Base-by-base conservation (phyloP, 2,113 vertebrate species). In the Gymnogyps californianus region DNA sequence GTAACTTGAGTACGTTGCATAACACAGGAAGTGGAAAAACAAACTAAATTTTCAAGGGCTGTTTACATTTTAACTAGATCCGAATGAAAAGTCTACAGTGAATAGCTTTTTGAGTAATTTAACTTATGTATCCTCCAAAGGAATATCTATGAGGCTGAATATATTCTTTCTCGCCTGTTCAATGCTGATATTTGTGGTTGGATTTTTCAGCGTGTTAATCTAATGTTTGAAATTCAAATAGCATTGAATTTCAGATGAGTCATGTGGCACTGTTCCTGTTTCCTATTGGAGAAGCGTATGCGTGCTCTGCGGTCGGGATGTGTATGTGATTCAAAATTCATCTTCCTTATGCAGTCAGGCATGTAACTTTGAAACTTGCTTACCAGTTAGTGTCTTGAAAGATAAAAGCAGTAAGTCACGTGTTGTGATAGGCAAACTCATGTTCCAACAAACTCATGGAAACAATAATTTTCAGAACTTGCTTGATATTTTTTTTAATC, bases 21-120 rank as follows among this genome's bases (percentile, higher is more conserved):
- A 96, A 94, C 77, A 66, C 89, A 96, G 89, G 93, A 97, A 94
- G 88, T 83, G 85, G 93, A 46, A 94, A 94, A 95, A 94, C 92
- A 97, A 97, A 91, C 90, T 67, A 26, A 90, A 87, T 94, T 88
- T 97, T 92, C 71, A 90, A 36, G 78, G 69, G 51, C 65, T 97
- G 82, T 94, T 94, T 94, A 71, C 11, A 4, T 94, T 96, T 93
- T 90, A 76, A 65, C 57, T 87, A 79, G 52, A 87, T 67, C 61
- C 1, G 8, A 93, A 65, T 58, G 72, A 89, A 75, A 83, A 88
- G 62, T 89, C 80, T 93, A 19, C 58, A 91, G 38, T 81, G 86
- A 94, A 59, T 52, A 75, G 61, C 52, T 84, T 84, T 91, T 85
- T 62, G 59, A 92, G 54, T 54, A 22, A 55, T 64, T 89, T 83